Evolutionary conservation across 1,140 invertebrate species (phyloP), one percentile per base, ranked within the genome.

Genomic region (Yoshiicerus persimilis): DNA sequence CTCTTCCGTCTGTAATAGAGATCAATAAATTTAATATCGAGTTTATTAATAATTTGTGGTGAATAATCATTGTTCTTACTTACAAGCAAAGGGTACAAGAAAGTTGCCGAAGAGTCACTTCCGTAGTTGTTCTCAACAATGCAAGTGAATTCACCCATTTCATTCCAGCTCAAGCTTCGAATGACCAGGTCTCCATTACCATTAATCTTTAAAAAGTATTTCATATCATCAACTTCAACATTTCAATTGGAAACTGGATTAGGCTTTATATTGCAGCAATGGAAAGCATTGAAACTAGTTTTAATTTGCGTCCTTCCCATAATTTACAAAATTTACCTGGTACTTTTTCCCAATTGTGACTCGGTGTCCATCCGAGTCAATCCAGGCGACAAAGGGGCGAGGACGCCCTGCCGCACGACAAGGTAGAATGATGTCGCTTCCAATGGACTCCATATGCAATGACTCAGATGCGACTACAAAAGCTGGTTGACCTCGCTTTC

Each of bases 81-180:
- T 92, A 95, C 94, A 92, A 93, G 91, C 92, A 96, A 93, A 13
- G 96, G 96, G 91, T 97, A 97, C 10, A 97, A 92, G 92, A 97
- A 97, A 20, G 96, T 96, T 27, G 94, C 93, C 2, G 93, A 93
- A 4, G 93, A 92, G 90, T 96, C 96, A 80, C 94, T 93, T 11
- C 95, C 95, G 38, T 94, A 92, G 2, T 92, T 86, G 92, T 96
- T 97, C 87, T 94, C 93, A 5, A 95, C 96, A 1, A 94, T 23
- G 56, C 93, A 98, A 4, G 93, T 95, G 93, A 95, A 97, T 11
- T 93, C 93, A 34, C 96, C 96, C 96, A 97, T 97, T 91, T 97
- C 96, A 16, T 93, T 92, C 96, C 96, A 97, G 23, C 92, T 93
- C 20, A 97, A 92, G 36, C 94, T 93, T 9, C 93, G 92, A 87